Evolutionary conservation across 2,888 invertebrate genomes (phyloP).

Genomic region (Philhelius pedissequus): DNA sequence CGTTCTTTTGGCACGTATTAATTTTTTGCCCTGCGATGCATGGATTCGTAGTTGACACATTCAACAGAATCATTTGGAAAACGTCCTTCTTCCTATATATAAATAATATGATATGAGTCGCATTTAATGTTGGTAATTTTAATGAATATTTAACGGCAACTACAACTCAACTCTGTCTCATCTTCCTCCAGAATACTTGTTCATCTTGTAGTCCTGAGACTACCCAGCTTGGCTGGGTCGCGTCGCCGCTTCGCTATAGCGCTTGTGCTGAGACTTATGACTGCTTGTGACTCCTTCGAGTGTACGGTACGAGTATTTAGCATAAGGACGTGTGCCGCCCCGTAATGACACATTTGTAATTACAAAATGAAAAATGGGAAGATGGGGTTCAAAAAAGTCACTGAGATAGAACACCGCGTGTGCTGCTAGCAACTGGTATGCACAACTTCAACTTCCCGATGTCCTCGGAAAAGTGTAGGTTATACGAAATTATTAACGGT

Average conservation of each 20-base stretch:
- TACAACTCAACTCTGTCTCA: slow-evolving; percentile 47
- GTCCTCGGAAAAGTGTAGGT: slow-evolving; percentile 6
- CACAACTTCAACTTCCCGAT: not conserved
- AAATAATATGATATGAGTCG: not conserved
- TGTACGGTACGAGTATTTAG: slow-evolving; percentile 38
- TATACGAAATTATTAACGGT: slow-evolving; percentile 56
- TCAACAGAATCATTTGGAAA: slow-evolving; percentile 24
- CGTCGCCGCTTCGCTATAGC: too few relatives aligned
- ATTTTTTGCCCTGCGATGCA: not conserved
- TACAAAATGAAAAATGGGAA: slow-evolving; percentile 41
- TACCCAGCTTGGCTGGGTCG: too few relatives aligned
- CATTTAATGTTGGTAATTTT: slow-evolving; percentile 53
- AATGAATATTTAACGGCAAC: slow-evolving; percentile 68
- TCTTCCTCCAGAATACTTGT: not conserved
- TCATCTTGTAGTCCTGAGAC: not conserved
- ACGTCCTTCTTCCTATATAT: not conserved
- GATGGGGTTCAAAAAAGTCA: not conserved
- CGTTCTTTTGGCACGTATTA: slow-evolving; percentile 25
- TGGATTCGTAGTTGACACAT: not conserved
- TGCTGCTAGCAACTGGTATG: not conserved
- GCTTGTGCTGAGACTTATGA: too few relatives aligned
- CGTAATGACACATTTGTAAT: slow-evolving; percentile 57
- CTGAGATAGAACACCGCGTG: not conserved
- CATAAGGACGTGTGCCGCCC: slow-evolving; percentile 52
- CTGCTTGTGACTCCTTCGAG: not conserved